phyloP scores from a whole-genome alignment of 2,113 vertebrate species.

The Addax nasomaculatus region DNA sequence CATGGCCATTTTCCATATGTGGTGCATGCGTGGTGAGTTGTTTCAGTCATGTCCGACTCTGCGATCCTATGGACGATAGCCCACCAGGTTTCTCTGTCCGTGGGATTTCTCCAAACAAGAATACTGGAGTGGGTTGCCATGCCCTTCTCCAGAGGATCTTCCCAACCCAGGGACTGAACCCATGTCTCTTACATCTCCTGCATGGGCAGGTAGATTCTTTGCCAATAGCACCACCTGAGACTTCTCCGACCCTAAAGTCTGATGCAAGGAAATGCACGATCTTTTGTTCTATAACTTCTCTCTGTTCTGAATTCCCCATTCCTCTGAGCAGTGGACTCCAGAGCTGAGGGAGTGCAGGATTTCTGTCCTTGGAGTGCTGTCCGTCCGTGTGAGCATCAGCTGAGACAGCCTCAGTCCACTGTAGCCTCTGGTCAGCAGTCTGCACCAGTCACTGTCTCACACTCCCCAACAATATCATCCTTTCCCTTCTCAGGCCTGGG shows the following conservation, averaged over 20 bases:
- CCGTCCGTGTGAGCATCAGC: not conserved
- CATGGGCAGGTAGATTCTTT: not conserved
- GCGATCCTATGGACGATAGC: not conserved
- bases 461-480: not conserved
- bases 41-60: not conserved
- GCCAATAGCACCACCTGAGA: not conserved
- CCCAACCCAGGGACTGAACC: not conserved
- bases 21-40: rapidly evolving
- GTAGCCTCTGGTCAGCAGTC: not conserved
- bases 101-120: not conserved
- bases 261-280: not conserved
- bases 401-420: not conserved
- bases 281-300: not conserved
- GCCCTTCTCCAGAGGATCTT: not conserved
- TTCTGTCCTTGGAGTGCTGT: not conserved
- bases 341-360: not conserved
- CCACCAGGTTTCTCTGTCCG: not conserved
- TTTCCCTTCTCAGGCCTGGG: not conserved
- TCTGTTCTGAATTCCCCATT: not conserved
- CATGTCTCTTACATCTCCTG: not conserved
- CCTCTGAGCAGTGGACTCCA: not conserved
- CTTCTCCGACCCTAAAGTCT: not conserved
- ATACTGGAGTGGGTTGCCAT: not conserved
- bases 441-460: not conserved
- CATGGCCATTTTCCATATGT: not conserved